These are phyloP conservation scores for Anas georgica DNA, from an alignment of 2,797 vertebrate genomes.

Conservation along the genomic window DNA sequence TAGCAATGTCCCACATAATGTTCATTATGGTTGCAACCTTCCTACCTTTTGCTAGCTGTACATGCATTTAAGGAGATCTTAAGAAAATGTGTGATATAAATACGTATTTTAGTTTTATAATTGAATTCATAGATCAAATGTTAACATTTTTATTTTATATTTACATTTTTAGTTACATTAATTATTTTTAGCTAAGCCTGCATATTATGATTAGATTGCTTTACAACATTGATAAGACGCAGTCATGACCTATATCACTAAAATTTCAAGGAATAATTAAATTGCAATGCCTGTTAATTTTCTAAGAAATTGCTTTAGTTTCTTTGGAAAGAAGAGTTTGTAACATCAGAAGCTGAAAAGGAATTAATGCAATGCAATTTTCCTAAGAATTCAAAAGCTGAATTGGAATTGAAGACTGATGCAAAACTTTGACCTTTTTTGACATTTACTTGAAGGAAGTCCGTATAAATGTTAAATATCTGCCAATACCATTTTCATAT, in stretches of 20 bases:
- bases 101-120: not conserved
- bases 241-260: conserved; percentile 13
- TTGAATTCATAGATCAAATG: not conserved
- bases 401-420: conserved; percentile 15
- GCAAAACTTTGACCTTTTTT: conserved; percentile 12
- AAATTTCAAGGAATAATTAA: conserved; percentile 35
- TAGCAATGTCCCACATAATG: not conserved
- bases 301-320: not conserved
- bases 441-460: conserved; percentile 34
- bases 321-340: conserved; percentile 3
- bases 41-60: not conserved
- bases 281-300: conserved; percentile 16
- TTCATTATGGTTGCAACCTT: not conserved
- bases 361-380: conserved; percentile 35
- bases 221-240: not conserved
- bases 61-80: not conserved
- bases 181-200: not conserved
- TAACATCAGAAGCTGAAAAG: conserved; percentile 6
- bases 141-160: not conserved
- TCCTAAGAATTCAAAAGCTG: conserved; percentile 21
- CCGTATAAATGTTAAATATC: not conserved
- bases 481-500: not conserved
- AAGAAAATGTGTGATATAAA: not conserved
- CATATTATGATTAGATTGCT: conserved; percentile 4
- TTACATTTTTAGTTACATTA: not conserved